phyloP scores from a whole-genome alignment of 2,113 vertebrate species.

The Rhombomys opimus region DNA sequence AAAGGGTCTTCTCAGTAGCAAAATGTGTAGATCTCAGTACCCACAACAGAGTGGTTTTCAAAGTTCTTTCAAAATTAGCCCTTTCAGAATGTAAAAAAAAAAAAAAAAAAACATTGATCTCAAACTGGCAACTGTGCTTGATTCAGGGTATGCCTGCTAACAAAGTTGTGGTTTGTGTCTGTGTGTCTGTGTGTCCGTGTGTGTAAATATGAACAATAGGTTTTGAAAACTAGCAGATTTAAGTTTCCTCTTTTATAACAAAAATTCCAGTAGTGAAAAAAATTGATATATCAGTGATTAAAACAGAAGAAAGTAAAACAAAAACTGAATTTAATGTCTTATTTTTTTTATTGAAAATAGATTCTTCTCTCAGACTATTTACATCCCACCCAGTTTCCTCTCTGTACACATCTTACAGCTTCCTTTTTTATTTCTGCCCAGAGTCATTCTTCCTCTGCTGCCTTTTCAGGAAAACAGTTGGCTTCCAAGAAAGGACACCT shows the following conservation, averaged over 20 bases:
- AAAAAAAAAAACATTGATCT: background rate
- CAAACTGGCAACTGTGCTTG: background rate
- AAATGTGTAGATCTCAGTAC: background rate
- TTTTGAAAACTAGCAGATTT: background rate
- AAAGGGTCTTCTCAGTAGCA: background rate
- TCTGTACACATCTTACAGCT: rapidly evolving
- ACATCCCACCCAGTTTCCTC: background rate
- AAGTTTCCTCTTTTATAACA: background rate
- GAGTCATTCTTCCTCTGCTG: background rate
- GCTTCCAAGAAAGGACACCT: background rate
- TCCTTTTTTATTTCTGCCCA: background rate
- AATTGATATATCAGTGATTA: background rate
- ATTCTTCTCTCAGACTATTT: background rate
- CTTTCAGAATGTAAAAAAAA: background rate
- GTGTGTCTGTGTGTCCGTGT: background rate
- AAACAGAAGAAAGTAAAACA: conserved; percentile 1
- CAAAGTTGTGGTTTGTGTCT: background rate
- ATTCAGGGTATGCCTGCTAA: background rate
- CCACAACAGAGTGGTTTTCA: background rate
- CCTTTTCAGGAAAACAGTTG: background rate
- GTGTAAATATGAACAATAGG: background rate
- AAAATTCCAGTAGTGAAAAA: background rate
- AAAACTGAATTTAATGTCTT: background rate
- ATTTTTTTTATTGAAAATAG: background rate
- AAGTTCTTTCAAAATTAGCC: background rate